phyloP scores from a whole-genome alignment of 2,797 vertebrate species.

The Leucoraja ocellata region DNA sequence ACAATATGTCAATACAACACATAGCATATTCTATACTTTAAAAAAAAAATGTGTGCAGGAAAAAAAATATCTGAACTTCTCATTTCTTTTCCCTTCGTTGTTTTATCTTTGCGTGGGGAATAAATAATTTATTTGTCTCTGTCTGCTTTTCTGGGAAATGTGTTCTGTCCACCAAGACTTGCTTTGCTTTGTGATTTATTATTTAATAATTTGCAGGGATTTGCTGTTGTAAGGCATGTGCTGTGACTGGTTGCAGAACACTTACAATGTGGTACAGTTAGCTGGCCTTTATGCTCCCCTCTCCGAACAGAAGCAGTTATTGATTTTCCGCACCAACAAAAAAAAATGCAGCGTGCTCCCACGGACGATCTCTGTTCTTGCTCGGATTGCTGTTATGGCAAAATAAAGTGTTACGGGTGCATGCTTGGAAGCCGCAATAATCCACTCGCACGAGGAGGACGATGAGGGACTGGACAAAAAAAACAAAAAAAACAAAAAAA shows the following conservation, averaged over 20 bases:
- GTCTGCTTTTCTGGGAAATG: slow-evolving; percentile 76
- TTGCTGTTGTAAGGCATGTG: slow-evolving; percentile 71
- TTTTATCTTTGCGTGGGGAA: slow-evolving; percentile 72
- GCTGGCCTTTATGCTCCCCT: slow-evolving; percentile 70
- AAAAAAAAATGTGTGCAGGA: not conserved
- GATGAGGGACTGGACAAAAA: not conserved
- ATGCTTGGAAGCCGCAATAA: slow-evolving; percentile 63
- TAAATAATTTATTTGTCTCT: slow-evolving; percentile 80
- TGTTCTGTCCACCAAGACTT: slow-evolving; percentile 75
- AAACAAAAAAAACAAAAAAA: no score
- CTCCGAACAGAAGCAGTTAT: slow-evolving; percentile 70
- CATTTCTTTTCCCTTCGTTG: slow-evolving; percentile 63
- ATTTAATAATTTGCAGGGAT: slow-evolving; percentile 80
- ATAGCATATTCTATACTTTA: slow-evolving; percentile 30
- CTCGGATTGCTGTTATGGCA: slow-evolving; percentile 68
- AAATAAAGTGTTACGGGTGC: slow-evolving; percentile 64
- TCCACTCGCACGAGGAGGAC: not conserved
- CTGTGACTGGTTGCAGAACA: slow-evolving; percentile 73
- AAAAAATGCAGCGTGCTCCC: slow-evolving; percentile 66
- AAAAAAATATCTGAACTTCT: slow-evolving; percentile 48
- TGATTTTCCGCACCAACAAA: slow-evolving; percentile 56
- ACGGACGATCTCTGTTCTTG: slow-evolving; percentile 48
- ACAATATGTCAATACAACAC: slow-evolving; percentile 28
- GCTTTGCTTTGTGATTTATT: slow-evolving; percentile 83
- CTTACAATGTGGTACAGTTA: slow-evolving; percentile 76